These are phyloP conservation scores for Rutpela maculata DNA, from an alignment of 2,888 invertebrate species.

Conservation along the genomic window DNA sequence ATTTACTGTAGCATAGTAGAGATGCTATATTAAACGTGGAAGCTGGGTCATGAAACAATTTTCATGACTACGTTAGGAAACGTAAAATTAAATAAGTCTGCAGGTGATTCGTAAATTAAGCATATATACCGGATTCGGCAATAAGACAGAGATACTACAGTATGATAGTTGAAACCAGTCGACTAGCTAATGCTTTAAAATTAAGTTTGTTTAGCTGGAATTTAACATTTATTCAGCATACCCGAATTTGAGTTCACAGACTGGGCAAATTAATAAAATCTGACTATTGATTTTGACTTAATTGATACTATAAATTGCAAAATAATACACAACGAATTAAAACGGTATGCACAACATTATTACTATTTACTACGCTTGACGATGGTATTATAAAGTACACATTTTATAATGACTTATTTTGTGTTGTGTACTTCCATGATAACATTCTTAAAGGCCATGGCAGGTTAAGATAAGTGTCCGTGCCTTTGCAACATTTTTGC, in stretches of 20 bases:
- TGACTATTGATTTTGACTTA: conserved; percentile 38
- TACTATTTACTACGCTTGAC: neutral
- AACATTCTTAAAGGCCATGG: neutral
- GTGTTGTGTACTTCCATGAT: neutral
- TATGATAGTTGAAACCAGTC: conserved; percentile 37
- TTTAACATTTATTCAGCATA: conserved; percentile 56
- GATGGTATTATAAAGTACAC: neutral
- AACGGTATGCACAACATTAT: neutral
- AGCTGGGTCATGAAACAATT: neutral
- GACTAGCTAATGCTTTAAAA: conserved; percentile 52
- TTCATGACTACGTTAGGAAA: neutral
- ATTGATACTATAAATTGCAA: neutral
- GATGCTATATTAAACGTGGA: neutral
- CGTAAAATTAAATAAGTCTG: neutral
- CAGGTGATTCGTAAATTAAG: neutral
- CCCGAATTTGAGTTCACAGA: conserved; percentile 31
- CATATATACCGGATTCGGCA: neutral
- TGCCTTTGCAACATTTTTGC: too few relatives aligned
- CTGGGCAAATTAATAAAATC: conserved; percentile 47
- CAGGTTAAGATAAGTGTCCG: too few relatives aligned
- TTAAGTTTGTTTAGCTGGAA: conserved; percentile 55
- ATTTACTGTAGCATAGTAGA: neutral
- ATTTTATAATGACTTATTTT: neutral
- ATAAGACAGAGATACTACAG: neutral
- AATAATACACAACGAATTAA: neutral